Conservation (phyloP, 1,140 invertebrate species). For the Heterodera carotae region DNA sequence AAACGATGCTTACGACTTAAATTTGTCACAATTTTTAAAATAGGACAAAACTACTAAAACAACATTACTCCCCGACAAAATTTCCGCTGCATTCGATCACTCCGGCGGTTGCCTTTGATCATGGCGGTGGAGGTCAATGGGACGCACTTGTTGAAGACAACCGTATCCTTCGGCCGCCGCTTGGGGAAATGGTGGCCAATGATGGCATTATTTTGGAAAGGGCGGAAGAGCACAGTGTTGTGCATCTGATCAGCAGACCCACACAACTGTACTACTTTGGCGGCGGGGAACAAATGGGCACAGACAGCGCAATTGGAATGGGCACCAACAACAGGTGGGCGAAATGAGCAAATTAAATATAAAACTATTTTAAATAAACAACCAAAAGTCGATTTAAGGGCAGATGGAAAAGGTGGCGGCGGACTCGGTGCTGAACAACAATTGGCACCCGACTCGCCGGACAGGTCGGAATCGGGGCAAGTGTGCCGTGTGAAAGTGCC, state of each 20-base stretch:
- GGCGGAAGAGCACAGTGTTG: conserved; percentile 25
- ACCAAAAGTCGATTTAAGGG: conserved; percentile 4
- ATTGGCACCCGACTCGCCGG: background rate
- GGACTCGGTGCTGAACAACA: background rate
- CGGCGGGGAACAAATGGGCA: too few relatives aligned
- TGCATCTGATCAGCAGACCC: conserved; percentile 28
- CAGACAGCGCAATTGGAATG: background rate
- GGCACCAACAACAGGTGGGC: background rate
- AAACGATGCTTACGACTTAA: too few relatives aligned
- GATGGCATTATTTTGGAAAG: too few relatives aligned
- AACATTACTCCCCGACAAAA: too few relatives aligned
- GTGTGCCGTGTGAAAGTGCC: conserved; percentile 26
- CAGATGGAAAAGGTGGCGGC: background rate
- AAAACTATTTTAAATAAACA: background rate
- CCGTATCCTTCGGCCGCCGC: too few relatives aligned
- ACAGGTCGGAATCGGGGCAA: conserved; percentile 10
- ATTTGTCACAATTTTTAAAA: too few relatives aligned
- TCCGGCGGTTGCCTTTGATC: background rate
- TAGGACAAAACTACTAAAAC: too few relatives aligned
- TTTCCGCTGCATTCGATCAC: background rate
- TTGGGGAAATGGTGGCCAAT: background rate
- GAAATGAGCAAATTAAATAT: too few relatives aligned
- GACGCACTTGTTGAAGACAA: background rate
- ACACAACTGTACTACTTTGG: conserved; percentile 27
- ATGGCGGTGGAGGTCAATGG: background rate